Evolutionary conservation across 2,888 invertebrate species (phyloP), one percentile per base, ranked within the genome.

Genomic region (Masnerella sp.): DNA sequence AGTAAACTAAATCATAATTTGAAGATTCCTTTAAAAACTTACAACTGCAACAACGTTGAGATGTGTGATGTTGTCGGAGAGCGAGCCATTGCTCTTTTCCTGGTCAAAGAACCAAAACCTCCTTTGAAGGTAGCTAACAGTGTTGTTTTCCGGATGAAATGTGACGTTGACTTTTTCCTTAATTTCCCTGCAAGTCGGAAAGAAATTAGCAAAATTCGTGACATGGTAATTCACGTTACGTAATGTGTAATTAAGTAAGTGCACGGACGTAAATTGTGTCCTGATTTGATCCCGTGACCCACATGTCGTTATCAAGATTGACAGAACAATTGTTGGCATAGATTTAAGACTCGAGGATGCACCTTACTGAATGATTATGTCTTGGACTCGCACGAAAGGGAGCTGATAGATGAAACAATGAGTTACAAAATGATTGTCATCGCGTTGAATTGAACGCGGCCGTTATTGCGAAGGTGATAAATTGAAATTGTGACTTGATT

Each of bases 1-100:
- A n/a, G n/a, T n/a, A n/a, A n/a, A n/a, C n/a, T n/a, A n/a, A n/a
- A n/a, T n/a, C n/a, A n/a, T n/a, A n/a, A n/a, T n/a, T n/a, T n/a
- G n/a, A n/a, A n/a, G n/a, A n/a, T n/a, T n/a, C n/a, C n/a, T n/a
- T n/a, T n/a, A 2, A 5, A 17, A 17, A 86, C 93, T 91, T 84
- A 96, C 96, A 88, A 94, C 89, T 52, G 93, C 92, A 5, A 95
- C 91, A 1, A 93, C 91, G 86, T 96, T 96, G 0, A 96, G 85
- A 0, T 93, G 93, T 0, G 92, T 92, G 65, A 96, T 89, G 36
- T 89, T 88, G 82, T 95, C 95, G 9, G 89, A 87, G 9, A 95
- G 88, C n/a, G 89, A 89, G 0, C 94, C 94, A 49, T 90, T 90
- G 80, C 94, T 94, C 78, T 88, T 88, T 9, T 90, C 89, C 2